These are phyloP conservation scores for Hydrolagus affinis DNA, from an alignment of 2,113 vertebrate species.

Conservation along the genomic window DNA sequence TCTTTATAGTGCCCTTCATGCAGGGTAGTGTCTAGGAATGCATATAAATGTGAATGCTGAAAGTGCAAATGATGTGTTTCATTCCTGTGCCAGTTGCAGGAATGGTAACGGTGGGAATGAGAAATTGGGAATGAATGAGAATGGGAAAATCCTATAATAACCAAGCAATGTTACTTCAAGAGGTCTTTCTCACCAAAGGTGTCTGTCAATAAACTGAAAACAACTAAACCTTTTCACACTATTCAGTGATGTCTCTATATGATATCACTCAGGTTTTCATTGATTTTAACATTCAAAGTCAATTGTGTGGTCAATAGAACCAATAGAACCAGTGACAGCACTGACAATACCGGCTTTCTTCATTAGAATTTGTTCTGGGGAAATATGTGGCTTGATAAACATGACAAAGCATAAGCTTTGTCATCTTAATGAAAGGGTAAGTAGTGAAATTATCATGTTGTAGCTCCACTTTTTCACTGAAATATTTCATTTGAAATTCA, in stretches of 20 bases:
- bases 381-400: not conserved
- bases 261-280: not conserved
- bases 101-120: too few species aligned
- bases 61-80: too few species aligned
- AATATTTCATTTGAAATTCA: not conserved
- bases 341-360: not conserved
- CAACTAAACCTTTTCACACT: not conserved
- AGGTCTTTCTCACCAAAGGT: not conserved
- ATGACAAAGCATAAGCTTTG: not conserved
- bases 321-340: not conserved
- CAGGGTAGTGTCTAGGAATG: too few species aligned
- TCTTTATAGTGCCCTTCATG: too few species aligned
- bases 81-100: too few species aligned
- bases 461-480: not conserved
- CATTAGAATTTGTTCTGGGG: not conserved
- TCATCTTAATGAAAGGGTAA: not conserved
- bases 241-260: not conserved
- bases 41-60: too few species aligned
- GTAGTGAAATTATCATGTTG: not conserved
- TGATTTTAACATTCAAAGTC: constrained; percentile 8
- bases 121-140: too few species aligned
- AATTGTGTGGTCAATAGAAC: not conserved
- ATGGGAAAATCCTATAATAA: too few species aligned
- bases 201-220: not conserved
- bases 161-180: too few species aligned